A percentile compares a stretch with the other conserved stretches of the same genome.
Evolutionary conservation across 1,140 invertebrate species (phyloP).

Genomic region (Drosophila lini): DNA sequence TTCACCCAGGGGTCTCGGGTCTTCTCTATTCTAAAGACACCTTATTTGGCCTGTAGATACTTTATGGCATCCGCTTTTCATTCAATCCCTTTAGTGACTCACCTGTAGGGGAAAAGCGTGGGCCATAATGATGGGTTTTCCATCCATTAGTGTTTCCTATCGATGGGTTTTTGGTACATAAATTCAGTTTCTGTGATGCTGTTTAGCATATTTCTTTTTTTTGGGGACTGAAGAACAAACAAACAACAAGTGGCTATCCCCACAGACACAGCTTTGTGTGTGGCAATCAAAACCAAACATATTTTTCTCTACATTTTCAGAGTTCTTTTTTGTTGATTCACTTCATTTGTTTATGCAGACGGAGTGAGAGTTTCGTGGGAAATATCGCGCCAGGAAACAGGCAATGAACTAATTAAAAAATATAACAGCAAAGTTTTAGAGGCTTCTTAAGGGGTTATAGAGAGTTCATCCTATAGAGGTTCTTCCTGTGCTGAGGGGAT

Average conservation of each 20-base stretch:
- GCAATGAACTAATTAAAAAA: slow-evolving; percentile 79
- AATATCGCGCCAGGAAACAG: slow-evolving; percentile 63
- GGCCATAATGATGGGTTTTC: slow-evolving; percentile 35
- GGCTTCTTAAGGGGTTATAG: slow-evolving; percentile 11
- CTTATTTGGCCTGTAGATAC: slow-evolving; percentile 22
- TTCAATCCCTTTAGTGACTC: slow-evolving; percentile 35
- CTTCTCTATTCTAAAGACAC: slow-evolving; percentile 9
- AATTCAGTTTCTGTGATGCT: slow-evolving; percentile 21
- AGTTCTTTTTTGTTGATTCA: slow-evolving; percentile 66
- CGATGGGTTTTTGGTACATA: slow-evolving; percentile 4
- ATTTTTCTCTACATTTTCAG: slow-evolving; percentile 28
- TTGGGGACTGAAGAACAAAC: slow-evolving; percentile 28
- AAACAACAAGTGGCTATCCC: slow-evolving; percentile 53
- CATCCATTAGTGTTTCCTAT: slow-evolving; percentile 20
- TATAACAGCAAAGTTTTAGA: slow-evolving; percentile 3
- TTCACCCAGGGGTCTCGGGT: background rate
- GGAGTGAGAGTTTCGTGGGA: slow-evolving; percentile 64
- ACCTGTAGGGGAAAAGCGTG: slow-evolving; percentile 36
- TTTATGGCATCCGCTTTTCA: slow-evolving; percentile 61
- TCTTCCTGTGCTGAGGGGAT: slow-evolving; percentile 13
- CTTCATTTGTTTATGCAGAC: slow-evolving; percentile 73
- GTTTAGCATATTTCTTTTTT: slow-evolving; percentile 32
- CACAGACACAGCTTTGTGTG: slow-evolving; percentile 37
- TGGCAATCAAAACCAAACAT: slow-evolving; percentile 20
- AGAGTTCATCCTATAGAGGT: slow-evolving; percentile 30